phyloP scores from a whole-genome alignment of 1,140 invertebrate genomes.

The Listronotus oregonensis region DNA sequence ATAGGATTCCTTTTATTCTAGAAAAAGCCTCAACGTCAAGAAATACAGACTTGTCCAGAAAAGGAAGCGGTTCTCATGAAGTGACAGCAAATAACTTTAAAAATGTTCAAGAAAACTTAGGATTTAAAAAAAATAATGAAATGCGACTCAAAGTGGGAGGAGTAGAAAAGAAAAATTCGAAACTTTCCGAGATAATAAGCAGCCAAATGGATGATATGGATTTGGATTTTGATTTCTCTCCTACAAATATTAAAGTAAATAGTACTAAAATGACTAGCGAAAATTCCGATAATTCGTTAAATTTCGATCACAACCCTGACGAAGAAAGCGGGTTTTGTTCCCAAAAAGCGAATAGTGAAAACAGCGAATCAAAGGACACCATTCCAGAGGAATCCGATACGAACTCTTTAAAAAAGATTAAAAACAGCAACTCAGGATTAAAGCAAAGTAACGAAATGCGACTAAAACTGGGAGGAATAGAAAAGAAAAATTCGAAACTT shows the following conservation, averaged over 20 bases:
- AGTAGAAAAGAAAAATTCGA: slow-evolving; percentile 1
- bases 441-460: background rate
- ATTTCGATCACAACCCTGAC: no score
- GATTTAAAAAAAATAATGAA: slow-evolving; percentile 7
- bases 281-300: background rate
- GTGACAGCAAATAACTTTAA: no score
- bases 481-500: slow-evolving; percentile 2
- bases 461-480: background rate
- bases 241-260: background rate
- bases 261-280: background rate
- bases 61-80: no score
- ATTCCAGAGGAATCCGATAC: no score
- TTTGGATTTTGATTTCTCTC: background rate
- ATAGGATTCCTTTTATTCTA: no score
- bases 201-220: background rate
- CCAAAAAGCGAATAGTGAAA: no score
- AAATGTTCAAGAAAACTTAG: no score
- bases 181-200: background rate
- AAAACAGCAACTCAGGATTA: background rate
- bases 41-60: no score
- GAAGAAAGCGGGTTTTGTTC: no score
- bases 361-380: no score
- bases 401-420: no score
- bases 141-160: background rate
- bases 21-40: no score